Base-by-base conservation (phyloP, 2,797 vertebrate species). In the Crenuchus spilurus region DNA sequence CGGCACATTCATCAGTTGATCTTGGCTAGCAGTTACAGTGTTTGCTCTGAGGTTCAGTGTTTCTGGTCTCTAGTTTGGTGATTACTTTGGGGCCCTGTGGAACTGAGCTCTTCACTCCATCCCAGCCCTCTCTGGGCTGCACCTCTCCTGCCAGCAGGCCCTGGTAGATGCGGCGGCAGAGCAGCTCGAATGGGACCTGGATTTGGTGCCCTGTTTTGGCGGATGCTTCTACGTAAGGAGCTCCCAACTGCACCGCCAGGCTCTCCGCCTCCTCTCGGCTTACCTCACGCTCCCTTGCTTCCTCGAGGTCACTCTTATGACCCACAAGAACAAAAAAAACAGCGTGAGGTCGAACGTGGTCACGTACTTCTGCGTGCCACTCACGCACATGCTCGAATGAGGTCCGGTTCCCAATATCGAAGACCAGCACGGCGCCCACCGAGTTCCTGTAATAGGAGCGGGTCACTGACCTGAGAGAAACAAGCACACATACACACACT, bases 401-500 rank as follows among this genome's bases (percentile, higher is more conserved):
- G 0, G 78, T n/a, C 1, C 90, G 91, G 76, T 91, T 94, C 80
- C 91, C 92, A 62, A 96, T 76, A 82, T 94, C 94, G 1, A 95
- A 96, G 77, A 95, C 89, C 84, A 96, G 85, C 83, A 97, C 88
- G 18, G 91, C 94, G 52, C 92, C 95, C 0, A 93, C 95, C 0
- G 91, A 94, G 85, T 95, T 96, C 42, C 91, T 88, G 83, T 94
- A 96, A 70, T 94, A 97, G 41, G 95, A 95, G 0, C 92, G 87
- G n/a, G 94, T 95, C 85, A 95, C 94, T 0, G 95, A 95, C 86
- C 94, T 96, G 79, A 46, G 48, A 67, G 6, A 55, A n/a, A 31
- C 2, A 52, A 8, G 28, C 11, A 22, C n/a, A 20, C 1, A 48
- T 4, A 48, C 16, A 48, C 4, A 48, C 20, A 6, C 20, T n/a